phyloP scores from a whole-genome alignment of 1,140 invertebrate genomes.

The Anoplophora glabripennis region DNA sequence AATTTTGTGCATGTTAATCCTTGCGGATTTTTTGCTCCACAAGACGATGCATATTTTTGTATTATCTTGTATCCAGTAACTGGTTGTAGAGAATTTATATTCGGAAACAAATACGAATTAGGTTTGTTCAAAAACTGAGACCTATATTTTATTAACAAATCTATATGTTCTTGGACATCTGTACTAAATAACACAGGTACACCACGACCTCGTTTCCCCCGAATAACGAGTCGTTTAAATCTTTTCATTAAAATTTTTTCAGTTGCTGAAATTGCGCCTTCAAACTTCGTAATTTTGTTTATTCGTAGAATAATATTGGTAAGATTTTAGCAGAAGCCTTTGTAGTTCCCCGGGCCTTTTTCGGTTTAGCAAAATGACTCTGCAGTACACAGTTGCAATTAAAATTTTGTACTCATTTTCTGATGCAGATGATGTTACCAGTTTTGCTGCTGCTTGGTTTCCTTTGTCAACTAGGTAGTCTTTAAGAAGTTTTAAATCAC shows the following conservation, averaged over 20 bases:
- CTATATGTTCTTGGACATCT: slow-evolving; percentile 12
- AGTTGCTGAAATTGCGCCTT: slow-evolving; percentile 11
- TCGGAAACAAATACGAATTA: slow-evolving; percentile 24
- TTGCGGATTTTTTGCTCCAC: slow-evolving; percentile 32
- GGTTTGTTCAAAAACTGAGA: slow-evolving; percentile 10
- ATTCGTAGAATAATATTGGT: slow-evolving; percentile 13
- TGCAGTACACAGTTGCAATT: slow-evolving; percentile 17
- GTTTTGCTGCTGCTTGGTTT: slow-evolving; percentile 4
- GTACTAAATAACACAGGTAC: slow-evolving; percentile 22
- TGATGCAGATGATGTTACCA: slow-evolving; percentile 9
- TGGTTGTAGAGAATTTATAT: not conserved
- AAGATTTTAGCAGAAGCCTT: slow-evolving; percentile 19
- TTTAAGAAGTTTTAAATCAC: slow-evolving; percentile 31
- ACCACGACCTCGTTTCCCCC: slow-evolving; percentile 16
- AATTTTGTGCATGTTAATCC: slow-evolving; percentile 32
- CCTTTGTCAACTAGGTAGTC: slow-evolving; percentile 6
- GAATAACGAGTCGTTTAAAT: slow-evolving; percentile 20
- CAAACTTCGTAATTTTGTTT: slow-evolving; percentile 5
- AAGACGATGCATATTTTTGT: slow-evolving; percentile 30
- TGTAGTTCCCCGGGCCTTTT: slow-evolving; percentile 26
- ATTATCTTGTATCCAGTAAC: slow-evolving; percentile 17
- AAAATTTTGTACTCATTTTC: slow-evolving; percentile 5
- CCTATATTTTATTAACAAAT: slow-evolving; percentile 14
- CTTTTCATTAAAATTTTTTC: slow-evolving; percentile 19
- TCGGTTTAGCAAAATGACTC: slow-evolving; percentile 23